Evolutionary conservation across 37 sponge, comb jelly and placozoan species (phyloP), one percentile per base, ranked within the genome.

Genomic region (Chondrilla cf. caribensis): DNA sequence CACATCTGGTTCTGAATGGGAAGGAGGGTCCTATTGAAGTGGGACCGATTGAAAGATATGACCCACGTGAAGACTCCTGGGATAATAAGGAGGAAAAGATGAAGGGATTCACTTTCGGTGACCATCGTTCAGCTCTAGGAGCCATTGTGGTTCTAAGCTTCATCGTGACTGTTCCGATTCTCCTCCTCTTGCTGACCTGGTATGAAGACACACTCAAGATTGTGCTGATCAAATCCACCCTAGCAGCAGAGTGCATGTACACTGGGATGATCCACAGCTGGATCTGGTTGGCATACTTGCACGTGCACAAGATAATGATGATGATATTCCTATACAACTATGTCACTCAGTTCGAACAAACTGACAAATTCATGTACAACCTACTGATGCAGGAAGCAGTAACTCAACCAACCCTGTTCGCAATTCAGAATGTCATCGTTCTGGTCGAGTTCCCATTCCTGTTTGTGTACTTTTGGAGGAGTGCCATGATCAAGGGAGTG

Each of bases 181-280:
- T 73, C 44, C 44, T 73, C n/a, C 44, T 73, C 24, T 37, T 37
- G 18, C 38, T 73, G 21, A n/a, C n/a, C 21, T 36, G 42, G 8
- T 73, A 73, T 37, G 36, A 24, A 1, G 25, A 37, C 44, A 40
- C 8, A 3, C 18, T 73, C 8, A 73, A 25, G 22, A 40, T 39
- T 15, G 76, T 42, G 21, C 25, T 73, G 25, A 40, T 73, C 15
- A 73, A 73, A 25, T 73, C 76, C 31, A 37, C 2, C 38, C 36
- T 73, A 21, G 76, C 76, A 39, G 76, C 76, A 0, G 41, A 73
- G 42, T 73, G 76, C 24, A 2, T 73, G 22, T 73, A 73, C 25
- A 40, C 41, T 37, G 76, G n/a, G 25, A 73, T 73, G 76, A n/a
- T 73, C n/a, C 44, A 43, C 7, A 42, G 43, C 44, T 73, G 44